phyloP scores from a whole-genome alignment of 2,113 vertebrate genomes.

The Hypanus sabinus region DNA sequence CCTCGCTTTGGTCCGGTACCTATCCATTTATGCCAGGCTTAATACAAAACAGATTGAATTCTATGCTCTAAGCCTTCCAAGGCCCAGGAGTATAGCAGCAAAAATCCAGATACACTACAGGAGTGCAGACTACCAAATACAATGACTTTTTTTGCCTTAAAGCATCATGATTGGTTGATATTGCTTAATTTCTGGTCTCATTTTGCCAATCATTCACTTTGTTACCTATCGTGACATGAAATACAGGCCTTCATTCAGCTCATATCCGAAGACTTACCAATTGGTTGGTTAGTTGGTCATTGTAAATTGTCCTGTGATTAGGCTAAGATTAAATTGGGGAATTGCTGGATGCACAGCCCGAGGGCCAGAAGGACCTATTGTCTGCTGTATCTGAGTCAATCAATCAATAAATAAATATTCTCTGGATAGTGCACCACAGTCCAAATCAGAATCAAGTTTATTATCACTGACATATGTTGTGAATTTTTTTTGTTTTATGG shows the following conservation, averaged over 20 bases:
- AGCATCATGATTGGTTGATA: neutral
- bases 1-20: neutral
- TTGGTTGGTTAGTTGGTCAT: too few species aligned
- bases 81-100: neutral
- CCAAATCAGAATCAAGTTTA: neutral
- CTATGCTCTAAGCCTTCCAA: neutral
- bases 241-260: neutral
- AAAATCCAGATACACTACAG: neutral
- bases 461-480: too few species aligned
- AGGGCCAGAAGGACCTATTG: too few species aligned
- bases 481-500: too few species aligned
- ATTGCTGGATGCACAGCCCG: too few species aligned
- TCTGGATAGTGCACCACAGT: neutral
- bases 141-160: neutral
- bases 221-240: neutral
- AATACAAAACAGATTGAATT: neutral
- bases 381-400: too few species aligned
- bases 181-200: neutral
- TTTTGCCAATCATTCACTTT: neutral
- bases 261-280: too few species aligned
- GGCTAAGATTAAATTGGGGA: too few species aligned
- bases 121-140: neutral
- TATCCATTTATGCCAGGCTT: neutral
- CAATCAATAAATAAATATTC: neutral
- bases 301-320: too few species aligned